Percentiles rank a stretch among this genome's conserved stretches.
Conservation (phyloP, 2,113 vertebrate species). For the Eidolon helvum region DNA sequence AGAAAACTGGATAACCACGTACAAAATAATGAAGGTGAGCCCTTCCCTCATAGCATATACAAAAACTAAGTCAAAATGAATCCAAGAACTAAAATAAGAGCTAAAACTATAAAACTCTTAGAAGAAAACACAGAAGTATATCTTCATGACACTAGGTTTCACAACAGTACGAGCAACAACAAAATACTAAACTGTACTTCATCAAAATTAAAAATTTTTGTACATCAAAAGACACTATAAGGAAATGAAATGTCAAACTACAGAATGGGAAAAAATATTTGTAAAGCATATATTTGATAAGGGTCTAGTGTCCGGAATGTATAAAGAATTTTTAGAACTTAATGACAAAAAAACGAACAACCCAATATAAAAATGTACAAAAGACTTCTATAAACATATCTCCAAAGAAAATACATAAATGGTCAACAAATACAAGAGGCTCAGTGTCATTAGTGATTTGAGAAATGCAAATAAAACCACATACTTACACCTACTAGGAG, state of each 20-base stretch:
- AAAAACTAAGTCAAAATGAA: background rate
- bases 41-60: background rate
- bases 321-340: background rate
- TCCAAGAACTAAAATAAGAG: background rate
- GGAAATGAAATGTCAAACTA: background rate
- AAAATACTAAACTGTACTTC: background rate
- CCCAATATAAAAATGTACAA: background rate
- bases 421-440: background rate
- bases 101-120: background rate
- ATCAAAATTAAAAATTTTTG: background rate
- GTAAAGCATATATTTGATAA: background rate
- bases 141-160: background rate
- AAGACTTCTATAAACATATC: background rate
- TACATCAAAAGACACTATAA: background rate
- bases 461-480: background rate
- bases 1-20: background rate
- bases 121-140: background rate
- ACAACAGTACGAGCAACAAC: background rate
- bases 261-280: background rate
- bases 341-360: background rate
- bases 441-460: background rate
- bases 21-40: background rate
- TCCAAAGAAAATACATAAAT: background rate
- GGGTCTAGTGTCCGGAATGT: background rate
- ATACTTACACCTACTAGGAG: background rate